Base-by-base conservation (phyloP, 30 jellyfish, hydroid and myxozoan species). In the Hydractinia symbiolongicarpus region DNA sequence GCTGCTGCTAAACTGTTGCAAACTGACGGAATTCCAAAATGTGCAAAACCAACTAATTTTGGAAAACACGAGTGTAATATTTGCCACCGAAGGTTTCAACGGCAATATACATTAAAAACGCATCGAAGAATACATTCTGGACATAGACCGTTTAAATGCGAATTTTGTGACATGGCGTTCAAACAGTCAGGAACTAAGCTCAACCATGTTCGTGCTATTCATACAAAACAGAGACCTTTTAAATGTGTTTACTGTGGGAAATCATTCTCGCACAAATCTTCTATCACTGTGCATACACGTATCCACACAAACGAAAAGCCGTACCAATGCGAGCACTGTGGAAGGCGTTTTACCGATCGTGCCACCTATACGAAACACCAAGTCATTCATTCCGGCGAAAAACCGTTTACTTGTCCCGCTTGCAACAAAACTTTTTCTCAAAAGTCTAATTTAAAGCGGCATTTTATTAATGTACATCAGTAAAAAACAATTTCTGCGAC, bases 101-200 rank as follows among this genome's bases (percentile, higher is more conserved):
- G 97, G 60, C 58, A 88, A 50, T 90, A 85, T 15, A 90, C 95
- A 52, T 79, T 90, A 57, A 79, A 89, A 14, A 90, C 88, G 30
- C 97, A 90, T 81, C 79, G 57, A 51, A 79, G 94, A 50, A 86
- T 90, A 11, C 97, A 90, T 67, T 66, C 80, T 9, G 92, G 86
- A 61, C 85, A 67, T 6, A 85, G 82, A 61, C 95, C 97, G n/a
- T 90, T 81, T 72, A 60, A 69, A 30, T 90, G 97, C 66, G 90
- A 72, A 4, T 61, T 74, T 62, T 90, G 97, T 79, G 90, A 85
- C 66, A 85, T 77, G 13, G 57, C 85, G 30, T 90, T 90, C 78
- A 89, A 94, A 53, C 94, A 90, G 61, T 90, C 97, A 20, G 97
- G 92, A 9, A 72, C 87, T 61, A 66, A 67, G 19, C 14, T 55